Base-by-base conservation (phyloP, 2,888 invertebrate genomes). In the Mechanitis mazaeus region DNA sequence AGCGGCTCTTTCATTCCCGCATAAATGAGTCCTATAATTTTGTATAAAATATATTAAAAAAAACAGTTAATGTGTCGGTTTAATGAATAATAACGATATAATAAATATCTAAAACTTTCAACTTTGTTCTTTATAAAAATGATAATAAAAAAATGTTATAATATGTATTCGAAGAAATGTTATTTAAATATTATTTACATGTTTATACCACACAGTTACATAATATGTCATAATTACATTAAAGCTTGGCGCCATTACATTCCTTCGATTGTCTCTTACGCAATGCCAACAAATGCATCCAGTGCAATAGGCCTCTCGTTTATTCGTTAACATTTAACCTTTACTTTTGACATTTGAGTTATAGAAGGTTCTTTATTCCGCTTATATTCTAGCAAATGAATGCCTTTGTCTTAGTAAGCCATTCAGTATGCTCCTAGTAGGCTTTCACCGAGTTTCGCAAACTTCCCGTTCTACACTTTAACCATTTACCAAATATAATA, bases 331-430 rank as follows among this genome's bases (percentile, higher is more conserved):
- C 83, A 77, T 86, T 84, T 86, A 84, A 86, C 85, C 86, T 86
- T 86, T 85, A 81, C 82, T 78, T 84, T 78, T 86, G 84, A 85
- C 86, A 86, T 88, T 86, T 85, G 76, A 79, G 76, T 79, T 78
- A 82, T 79, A 81, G 76, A 76, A 75, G 78, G 79, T 79, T 83
- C 83, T 84, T 85, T 85, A 87, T 85, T 82, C 81, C 78, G 77
- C 81, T 75, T 76, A 81, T 81, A 79, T 83, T 81, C 79, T 72
- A 83, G 78, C 78, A 85, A 87, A 86, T 83, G 82, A 85, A 83
- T 76, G 79, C 85, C 83, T 85, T 87, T 87, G 85, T 87, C 81
- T 72, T 72, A 75, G 71, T 74, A 75, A 75, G 73, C 80, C 74
- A 83, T 85, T 84, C 81, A 81, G 76, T 73, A 46, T 31, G 57